Base-by-base conservation (phyloP, 2,888 invertebrate species). In the Drosophila incognita region DNA sequence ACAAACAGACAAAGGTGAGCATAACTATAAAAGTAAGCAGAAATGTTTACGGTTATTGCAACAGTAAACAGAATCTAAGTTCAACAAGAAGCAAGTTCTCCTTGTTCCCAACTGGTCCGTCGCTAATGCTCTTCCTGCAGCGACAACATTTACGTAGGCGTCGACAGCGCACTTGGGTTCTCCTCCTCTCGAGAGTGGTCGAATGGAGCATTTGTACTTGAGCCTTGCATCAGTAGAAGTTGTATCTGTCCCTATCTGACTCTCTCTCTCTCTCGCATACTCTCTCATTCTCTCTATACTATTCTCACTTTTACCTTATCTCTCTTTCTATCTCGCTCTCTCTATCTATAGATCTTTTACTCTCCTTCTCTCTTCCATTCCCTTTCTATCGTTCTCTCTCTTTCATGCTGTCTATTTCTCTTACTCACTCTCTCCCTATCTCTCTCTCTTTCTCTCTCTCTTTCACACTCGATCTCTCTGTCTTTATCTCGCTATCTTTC, bases 151-250 rank as follows among this genome's bases (percentile, higher is more conserved):
- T 46, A 21, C 0, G 21, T n/a, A 11, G 42, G 6, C 15, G 6
- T 36, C 36, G 15, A 15, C 13, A 0, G 15, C 35, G 11, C 21
- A 31, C 6, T 11, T 13, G 29, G 0, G 7, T 31, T 31, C 0
- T n/a, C 5, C 15, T 21, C 4, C 4, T 24, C 21, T 42, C 10
- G 40, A 40, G 10, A n/a, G 10, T 40, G n/a, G 1, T n/a, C 3
- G 13, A 21, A 6, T 6, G 21, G 0, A 42, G 21, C 11, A 21
- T 21, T 42, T 2, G 3, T 11, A 1, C 6, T 42, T 7, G 42
- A 7, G 10, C 4, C n/a, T 40, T 21, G 13, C 7, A 21, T 46
- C 21, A 21, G 3, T 33, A 11, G 2, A 38, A 18, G 8, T 2
- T 38, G 4, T 18, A 2, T 51, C 29, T 51, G 2, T 11, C 51